Conservation (phyloP, 2,888 invertebrate species). For the Hypena proboscidalis region DNA sequence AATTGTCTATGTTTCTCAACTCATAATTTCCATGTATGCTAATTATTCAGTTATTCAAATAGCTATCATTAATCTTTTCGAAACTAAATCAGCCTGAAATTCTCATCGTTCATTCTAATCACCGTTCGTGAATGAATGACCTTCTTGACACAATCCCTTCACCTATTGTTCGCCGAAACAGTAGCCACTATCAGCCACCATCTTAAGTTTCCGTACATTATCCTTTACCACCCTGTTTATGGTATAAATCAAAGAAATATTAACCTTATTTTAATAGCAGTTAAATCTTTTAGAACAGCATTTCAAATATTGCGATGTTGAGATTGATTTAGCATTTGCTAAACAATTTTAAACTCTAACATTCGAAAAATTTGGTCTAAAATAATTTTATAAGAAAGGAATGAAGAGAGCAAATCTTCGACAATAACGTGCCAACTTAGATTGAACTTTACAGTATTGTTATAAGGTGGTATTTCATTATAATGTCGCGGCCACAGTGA, state of each 20-base stretch:
- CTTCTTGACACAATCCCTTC: constrained; percentile 49
- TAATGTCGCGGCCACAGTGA: constrained; percentile 50
- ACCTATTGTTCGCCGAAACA: constrained; percentile 53
- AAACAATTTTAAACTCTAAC: constrained; percentile 9
- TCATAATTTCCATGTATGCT: background rate
- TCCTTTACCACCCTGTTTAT: background rate
- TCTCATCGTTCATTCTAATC: constrained; percentile 17
- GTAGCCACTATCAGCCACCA: constrained; percentile 40
- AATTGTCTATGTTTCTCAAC: too few species aligned
- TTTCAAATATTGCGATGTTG: background rate
- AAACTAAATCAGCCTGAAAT: constrained; percentile 4
- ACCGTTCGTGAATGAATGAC: constrained; percentile 20
- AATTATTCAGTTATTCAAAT: background rate
- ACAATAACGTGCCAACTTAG: constrained; percentile 1
- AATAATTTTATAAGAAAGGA: background rate
- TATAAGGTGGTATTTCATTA: background rate
- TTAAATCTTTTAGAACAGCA: constrained; percentile 7
- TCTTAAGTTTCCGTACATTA: constrained; percentile 37
- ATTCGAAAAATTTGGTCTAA: background rate
- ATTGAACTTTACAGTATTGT: background rate
- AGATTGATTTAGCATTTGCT: background rate
- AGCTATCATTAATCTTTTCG: constrained; percentile 1
- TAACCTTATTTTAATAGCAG: background rate
- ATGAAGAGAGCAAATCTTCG: background rate
- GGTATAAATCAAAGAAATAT: constrained; percentile 4